Conservation (phyloP, 2,113 vertebrate genomes). For the Phalacrocorax brasilianus region DNA sequence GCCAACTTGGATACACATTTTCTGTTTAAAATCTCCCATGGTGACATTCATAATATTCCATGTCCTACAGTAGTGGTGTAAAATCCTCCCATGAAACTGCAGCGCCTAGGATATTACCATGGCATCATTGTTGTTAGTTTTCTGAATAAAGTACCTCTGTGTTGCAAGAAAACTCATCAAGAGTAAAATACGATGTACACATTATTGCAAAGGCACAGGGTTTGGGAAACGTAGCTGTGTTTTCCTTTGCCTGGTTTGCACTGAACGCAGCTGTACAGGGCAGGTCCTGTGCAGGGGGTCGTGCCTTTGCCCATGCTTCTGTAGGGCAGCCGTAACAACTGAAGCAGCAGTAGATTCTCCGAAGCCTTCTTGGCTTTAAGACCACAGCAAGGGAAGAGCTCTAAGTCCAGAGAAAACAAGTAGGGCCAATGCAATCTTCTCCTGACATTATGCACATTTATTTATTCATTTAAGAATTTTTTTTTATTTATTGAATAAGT, state of each 20-base stretch:
- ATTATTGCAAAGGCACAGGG: background rate
- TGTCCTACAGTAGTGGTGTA: background rate
- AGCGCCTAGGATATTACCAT: background rate
- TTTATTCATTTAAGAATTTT: background rate
- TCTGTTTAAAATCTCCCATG: slow-evolving; percentile 21
- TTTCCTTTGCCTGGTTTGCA: background rate
- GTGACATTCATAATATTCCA: background rate
- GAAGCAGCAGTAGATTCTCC: background rate
- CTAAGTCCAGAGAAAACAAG: background rate
- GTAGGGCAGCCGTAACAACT: background rate
- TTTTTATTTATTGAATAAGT: background rate
- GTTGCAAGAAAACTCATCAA: background rate
- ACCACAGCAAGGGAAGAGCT: background rate
- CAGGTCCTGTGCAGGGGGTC: background rate
- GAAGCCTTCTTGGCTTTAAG: background rate
- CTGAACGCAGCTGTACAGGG: background rate
- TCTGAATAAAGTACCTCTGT: slow-evolving; percentile 9
- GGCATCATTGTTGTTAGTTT: background rate
- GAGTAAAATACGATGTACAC: background rate
- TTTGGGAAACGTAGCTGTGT: background rate
- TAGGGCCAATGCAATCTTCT: background rate
- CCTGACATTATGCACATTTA: background rate
- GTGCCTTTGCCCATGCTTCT: background rate
- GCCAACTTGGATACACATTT: background rate
- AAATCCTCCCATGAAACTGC: background rate